phyloP scores from a whole-genome alignment of 2,888 invertebrate species.

The Caenorhabditis macrosperma region DNA sequence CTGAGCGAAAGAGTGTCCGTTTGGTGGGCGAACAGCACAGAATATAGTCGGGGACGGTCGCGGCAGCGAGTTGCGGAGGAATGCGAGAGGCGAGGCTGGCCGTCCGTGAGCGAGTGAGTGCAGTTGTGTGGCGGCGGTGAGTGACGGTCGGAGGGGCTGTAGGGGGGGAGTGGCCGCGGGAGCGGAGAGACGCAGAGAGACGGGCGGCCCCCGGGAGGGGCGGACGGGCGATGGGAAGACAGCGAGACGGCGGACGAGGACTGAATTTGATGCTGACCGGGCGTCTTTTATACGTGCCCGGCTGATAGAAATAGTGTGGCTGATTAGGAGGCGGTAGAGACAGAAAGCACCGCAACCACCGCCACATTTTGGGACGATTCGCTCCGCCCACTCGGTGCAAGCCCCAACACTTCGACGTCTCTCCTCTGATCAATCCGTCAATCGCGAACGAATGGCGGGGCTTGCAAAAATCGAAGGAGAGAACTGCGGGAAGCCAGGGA shows the following conservation, averaged over 20 bases:
- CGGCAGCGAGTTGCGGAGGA: conserved; percentile 4
- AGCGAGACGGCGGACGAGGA: conserved; percentile 18
- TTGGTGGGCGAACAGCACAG: not conserved
- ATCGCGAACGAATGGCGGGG: conserved; percentile 38
- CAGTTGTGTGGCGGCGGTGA: conserved; percentile 12
- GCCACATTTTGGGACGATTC: conserved; percentile 52
- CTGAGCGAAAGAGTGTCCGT: conserved; percentile 52
- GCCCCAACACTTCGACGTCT: conserved; percentile 19
- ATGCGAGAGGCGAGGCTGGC: conserved; percentile 6
- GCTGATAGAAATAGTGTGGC: conserved; percentile 24
- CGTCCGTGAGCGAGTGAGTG: conserved; percentile 23
- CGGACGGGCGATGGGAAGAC: conserved; percentile 7
- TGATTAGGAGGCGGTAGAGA: conserved; percentile 42
- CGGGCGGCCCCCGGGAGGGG: conserved; percentile 12
- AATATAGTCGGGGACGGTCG: too few species aligned
- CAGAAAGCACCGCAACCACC: conserved; percentile 24
- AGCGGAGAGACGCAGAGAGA: conserved; percentile 6
- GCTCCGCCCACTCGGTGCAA: conserved; percentile 56
- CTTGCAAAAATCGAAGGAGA: not conserved
- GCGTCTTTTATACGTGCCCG: conserved; percentile 47
- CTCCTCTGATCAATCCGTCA: conserved; percentile 49
- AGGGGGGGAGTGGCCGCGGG: not conserved
- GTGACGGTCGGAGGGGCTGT: conserved; percentile 14
- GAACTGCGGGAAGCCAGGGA: not conserved
- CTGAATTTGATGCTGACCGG: conserved; percentile 48